Conservation (phyloP, 2,888 invertebrate species). For the Hydrotaea cyrtoneurina region DNA sequence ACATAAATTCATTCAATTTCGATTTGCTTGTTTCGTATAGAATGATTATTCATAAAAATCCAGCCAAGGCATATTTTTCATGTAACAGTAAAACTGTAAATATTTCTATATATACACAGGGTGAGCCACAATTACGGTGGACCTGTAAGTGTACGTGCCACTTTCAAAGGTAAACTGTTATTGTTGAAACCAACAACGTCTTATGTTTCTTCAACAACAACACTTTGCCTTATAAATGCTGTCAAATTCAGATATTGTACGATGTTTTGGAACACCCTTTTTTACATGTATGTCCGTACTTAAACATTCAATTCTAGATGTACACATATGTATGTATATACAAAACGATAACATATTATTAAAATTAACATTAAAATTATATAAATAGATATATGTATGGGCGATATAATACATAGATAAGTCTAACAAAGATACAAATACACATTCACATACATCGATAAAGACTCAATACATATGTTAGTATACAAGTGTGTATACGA, state of each 20-base stretch:
- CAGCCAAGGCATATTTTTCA: not conserved
- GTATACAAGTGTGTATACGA: not conserved
- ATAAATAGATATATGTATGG: not conserved
- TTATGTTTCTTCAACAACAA: too few species aligned
- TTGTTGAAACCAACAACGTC: too few species aligned
- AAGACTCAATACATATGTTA: too few species aligned
- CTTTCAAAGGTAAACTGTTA: too few species aligned
- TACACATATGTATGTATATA: not conserved
- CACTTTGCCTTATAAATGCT: too few species aligned
- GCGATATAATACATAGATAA: too few species aligned
- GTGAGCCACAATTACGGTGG: too few species aligned
- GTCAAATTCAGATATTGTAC: too few species aligned
- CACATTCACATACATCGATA: not conserved
- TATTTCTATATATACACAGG: not conserved
- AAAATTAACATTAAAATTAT: not conserved
- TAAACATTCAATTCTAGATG: not conserved
- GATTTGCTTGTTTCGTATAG: not conserved
- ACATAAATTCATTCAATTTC: constrained; percentile 10
- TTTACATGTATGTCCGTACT: not conserved
- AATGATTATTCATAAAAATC: constrained; percentile 8
- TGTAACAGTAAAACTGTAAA: constrained; percentile 20
- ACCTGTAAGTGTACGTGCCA: too few species aligned
- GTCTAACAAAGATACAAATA: constrained; percentile 13
- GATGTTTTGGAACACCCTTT: too few species aligned
- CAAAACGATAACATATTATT: not conserved